Percentiles rank a stretch among this genome's conserved stretches.
Evolutionary conservation across 2,113 vertebrate genomes (phyloP).

Genomic region (Arothron firmamentum): DNA sequence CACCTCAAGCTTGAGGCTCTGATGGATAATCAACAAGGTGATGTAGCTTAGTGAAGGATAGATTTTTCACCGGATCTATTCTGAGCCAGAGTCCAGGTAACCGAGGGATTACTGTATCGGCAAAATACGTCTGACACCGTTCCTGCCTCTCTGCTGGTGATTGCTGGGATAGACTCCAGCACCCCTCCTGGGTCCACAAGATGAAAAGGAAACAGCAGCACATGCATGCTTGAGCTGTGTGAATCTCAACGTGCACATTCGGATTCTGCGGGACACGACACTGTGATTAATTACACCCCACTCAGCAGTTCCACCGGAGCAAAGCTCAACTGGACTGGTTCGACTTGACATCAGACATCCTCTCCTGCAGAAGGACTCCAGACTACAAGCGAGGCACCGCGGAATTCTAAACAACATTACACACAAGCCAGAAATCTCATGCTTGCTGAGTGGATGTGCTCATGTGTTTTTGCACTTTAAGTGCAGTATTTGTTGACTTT

Average conservation of each 20-base stretch:
- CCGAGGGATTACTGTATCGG: too few relatives aligned
- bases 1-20: constrained; percentile 32
- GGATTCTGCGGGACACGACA: background rate
- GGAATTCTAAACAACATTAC: background rate
- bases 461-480: constrained; percentile 19
- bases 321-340: background rate
- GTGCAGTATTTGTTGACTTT: constrained; percentile 37
- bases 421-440: background rate
- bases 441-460: constrained; percentile 2
- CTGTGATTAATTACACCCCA: constrained; percentile 20
- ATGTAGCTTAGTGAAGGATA: background rate
- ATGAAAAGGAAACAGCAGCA: constrained; percentile 14
- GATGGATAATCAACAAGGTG: constrained; percentile 9
- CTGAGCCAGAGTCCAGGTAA: too few relatives aligned
- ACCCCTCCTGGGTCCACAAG: constrained; percentile 1
- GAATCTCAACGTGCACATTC: background rate
- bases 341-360: constrained; percentile 22
- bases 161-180: too few relatives aligned
- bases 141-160: too few relatives aligned
- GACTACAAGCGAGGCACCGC: background rate
- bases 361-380: constrained; percentile 23
- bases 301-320: background rate
- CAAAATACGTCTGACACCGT: too few relatives aligned
- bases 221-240: constrained; percentile 8
- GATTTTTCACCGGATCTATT: too few relatives aligned